phyloP scores from a whole-genome alignment of 1,140 invertebrate genomes.

The Macrobrachium nipponense region DNA sequence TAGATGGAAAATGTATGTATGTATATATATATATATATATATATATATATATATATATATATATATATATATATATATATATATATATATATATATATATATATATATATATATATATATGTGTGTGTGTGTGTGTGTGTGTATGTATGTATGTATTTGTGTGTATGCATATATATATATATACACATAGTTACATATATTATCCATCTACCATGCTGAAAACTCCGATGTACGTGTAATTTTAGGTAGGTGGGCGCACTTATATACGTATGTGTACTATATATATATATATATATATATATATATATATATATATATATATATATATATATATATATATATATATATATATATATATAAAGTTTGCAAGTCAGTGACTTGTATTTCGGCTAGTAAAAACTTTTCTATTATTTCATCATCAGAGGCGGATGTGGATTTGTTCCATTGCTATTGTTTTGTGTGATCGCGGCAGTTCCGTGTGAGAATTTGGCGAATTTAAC shows the following conservation, averaged over 20 bases:
- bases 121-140: background rate
- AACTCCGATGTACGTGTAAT: no score
- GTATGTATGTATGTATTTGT: background rate
- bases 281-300: constrained; percentile 20
- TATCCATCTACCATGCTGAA: no score
- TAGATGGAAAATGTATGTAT: background rate
- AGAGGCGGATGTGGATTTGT: no score
- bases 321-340: constrained; percentile 11
- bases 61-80: constrained; percentile 20
- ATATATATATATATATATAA: constrained; percentile 13
- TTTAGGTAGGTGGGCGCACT: no score
- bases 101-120: constrained; percentile 3
- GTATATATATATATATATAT: background rate
- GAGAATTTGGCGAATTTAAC: no score
- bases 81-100: background rate
- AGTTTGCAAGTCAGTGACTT: background rate
- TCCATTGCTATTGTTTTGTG: no score
- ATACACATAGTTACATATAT: no score
- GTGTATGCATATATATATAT: background rate
- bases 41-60: constrained; percentile 17
- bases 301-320: constrained; percentile 11
- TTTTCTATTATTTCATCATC: no score
- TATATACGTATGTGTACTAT: no score
- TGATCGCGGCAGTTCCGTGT: no score
- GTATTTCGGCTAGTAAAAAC: no score